Conservation (phyloP, 2,113 vertebrate species). For the Pseudolaguvia tuberculata region DNA sequence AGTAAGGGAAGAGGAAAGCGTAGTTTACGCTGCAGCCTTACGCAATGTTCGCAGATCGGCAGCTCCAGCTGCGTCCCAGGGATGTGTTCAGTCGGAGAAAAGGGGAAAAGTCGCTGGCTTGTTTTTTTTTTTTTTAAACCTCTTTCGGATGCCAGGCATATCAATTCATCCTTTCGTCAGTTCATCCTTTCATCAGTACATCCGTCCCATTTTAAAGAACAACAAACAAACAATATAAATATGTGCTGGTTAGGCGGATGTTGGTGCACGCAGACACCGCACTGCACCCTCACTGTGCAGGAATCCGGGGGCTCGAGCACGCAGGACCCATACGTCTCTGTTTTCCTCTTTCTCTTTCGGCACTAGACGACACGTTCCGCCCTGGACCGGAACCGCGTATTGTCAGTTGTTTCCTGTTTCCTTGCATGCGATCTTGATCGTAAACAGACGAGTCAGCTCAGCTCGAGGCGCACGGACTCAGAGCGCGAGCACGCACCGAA, state of each 20-base stretch:
- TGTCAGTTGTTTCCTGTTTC: conserved; percentile 60
- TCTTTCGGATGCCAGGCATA: not conserved
- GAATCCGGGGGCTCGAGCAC: conserved; percentile 67
- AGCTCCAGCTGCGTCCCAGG: conserved; percentile 50
- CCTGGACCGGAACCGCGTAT: conserved; percentile 54
- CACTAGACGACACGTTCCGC: conserved; percentile 56
- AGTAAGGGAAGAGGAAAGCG: conserved; percentile 26
- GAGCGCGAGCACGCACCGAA: conserved; percentile 43
- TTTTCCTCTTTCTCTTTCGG: conserved; percentile 13
- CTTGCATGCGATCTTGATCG: conserved; percentile 60
- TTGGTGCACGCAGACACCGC: conserved; percentile 59
- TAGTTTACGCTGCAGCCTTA: conserved; percentile 62
- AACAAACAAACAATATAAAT: not conserved
- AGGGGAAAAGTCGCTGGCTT: not conserved
- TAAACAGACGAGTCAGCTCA: conserved; percentile 59
- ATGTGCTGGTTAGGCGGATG: conserved; percentile 55
- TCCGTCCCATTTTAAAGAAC: not conserved
- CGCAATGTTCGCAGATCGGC: conserved; percentile 54
- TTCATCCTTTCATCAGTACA: not conserved
- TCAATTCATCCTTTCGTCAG: not conserved
- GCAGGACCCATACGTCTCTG: conserved; percentile 71
- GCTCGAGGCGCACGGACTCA: conserved; percentile 4
- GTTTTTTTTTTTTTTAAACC: too few species aligned
- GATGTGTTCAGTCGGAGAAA: not conserved
- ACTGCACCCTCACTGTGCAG: conserved; percentile 59